Percentiles rank a stretch among this genome's conserved stretches.
phyloP scores from a whole-genome alignment of 1,140 invertebrate species.

The Diachasmimorpha longicaudata region DNA sequence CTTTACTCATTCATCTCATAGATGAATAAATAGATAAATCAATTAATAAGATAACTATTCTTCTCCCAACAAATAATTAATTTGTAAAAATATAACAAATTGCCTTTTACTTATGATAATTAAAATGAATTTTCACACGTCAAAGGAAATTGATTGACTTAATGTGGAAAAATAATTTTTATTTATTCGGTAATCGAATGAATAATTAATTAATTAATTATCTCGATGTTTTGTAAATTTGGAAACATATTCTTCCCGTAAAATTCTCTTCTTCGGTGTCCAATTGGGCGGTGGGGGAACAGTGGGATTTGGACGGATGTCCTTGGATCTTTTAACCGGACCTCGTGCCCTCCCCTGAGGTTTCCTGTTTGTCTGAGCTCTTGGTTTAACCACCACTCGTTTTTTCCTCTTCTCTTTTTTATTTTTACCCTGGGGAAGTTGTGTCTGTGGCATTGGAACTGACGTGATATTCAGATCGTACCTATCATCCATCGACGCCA shows the following conservation, averaged over 20 bases:
- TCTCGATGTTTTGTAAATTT: conserved; percentile 35
- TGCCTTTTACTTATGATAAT: too few species aligned
- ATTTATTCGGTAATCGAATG: too few species aligned
- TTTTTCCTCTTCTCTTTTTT: conserved; percentile 18
- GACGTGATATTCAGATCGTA: neutral
- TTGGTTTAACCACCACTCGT: conserved; percentile 9
- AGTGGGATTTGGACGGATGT: conserved; percentile 26
- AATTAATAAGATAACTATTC: too few species aligned
- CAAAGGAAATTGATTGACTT: too few species aligned
- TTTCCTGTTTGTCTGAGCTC: conserved; percentile 20
- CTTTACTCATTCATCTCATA: too few species aligned
- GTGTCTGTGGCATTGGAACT: neutral
- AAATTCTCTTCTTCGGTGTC: conserved; percentile 34
- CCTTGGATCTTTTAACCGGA: neutral
- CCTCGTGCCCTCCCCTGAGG: conserved; percentile 14
- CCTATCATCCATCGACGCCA: neutral
- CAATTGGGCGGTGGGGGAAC: conserved; percentile 37
- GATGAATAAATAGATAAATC: too few species aligned
- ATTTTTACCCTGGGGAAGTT: neutral
- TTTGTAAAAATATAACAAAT: too few species aligned
- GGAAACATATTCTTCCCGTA: conserved; percentile 38
- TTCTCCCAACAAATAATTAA: too few species aligned
- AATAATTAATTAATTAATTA: neutral
- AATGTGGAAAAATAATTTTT: too few species aligned
- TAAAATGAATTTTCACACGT: too few species aligned